Evolutionary conservation across 2,113 vertebrate species (phyloP).

Genomic region (Hydrochoerus hydrochaeris): DNA sequence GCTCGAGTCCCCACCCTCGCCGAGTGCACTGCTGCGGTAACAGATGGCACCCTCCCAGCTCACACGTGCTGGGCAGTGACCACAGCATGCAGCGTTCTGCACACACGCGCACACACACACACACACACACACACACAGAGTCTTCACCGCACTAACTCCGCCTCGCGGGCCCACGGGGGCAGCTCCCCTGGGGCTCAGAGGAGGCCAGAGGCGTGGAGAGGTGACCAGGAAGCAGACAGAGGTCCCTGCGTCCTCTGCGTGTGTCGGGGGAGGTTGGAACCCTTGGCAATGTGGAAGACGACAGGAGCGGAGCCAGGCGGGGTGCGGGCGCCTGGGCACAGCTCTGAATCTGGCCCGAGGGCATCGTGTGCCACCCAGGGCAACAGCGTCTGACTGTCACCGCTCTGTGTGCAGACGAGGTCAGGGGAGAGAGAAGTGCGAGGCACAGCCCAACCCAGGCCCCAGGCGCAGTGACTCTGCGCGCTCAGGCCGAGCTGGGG

Average conservation of each 20-base stretch:
- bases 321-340: not conserved
- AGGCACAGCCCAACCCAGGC: no score
- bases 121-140: not conserved
- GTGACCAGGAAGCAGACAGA: not conserved
- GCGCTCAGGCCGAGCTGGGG: not conserved
- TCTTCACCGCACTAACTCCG: no score
- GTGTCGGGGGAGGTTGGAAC: not conserved
- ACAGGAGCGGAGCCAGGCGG: no score
- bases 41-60: no score
- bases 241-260: not conserved
- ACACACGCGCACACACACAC: no score
- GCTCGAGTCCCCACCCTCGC: not conserved
- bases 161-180: not conserved
- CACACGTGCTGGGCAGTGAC: accelerated
- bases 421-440: not conserved
- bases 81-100: not conserved
- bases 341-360: not conserved
- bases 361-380: not conserved
- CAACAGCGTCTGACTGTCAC: not conserved
- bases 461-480: no score
- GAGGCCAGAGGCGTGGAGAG: not conserved
- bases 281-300: not conserved
- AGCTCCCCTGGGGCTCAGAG: not conserved
- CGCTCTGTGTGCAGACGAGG: not conserved
- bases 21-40: not conserved